Evolutionary conservation across 2,888 invertebrate genomes (phyloP).

Genomic region (Craniophora ligustri): DNA sequence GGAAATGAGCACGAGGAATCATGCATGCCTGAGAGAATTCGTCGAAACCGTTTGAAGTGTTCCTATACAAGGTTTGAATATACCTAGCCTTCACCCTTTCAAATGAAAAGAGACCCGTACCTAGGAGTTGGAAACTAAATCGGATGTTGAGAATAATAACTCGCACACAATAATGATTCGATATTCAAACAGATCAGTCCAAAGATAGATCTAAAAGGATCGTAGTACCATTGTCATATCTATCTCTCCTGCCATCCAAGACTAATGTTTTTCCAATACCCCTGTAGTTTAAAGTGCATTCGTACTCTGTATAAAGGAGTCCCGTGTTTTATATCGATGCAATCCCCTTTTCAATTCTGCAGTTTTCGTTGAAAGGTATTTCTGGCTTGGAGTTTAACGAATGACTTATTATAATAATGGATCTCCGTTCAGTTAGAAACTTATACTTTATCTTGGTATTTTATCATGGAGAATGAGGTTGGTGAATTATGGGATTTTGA

Average conservation of each 20-base stretch:
- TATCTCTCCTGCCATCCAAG: conserved; percentile 71
- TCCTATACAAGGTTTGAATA: too few species aligned
- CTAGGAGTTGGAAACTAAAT: too few species aligned
- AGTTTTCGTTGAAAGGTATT: conserved; percentile 18
- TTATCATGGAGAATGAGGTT: not conserved
- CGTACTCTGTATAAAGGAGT: conserved; percentile 55
- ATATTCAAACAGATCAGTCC: too few species aligned
- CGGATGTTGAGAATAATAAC: too few species aligned
- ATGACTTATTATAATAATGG: conserved; percentile 31
- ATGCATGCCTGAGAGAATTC: too few species aligned
- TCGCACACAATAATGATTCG: too few species aligned
- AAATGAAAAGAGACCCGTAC: too few species aligned
- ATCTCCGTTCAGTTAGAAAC: conserved; percentile 9
- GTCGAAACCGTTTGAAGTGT: too few species aligned
- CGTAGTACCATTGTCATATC: conserved; percentile 64
- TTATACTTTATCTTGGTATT: conserved; percentile 1
- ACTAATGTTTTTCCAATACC: conserved; percentile 84
- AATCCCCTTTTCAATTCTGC: conserved; percentile 20
- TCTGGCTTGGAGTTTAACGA: conserved; percentile 14
- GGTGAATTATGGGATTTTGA: not conserved
- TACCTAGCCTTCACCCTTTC: too few species aligned
- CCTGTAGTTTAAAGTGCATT: conserved; percentile 76
- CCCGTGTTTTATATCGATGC: conserved; percentile 56
- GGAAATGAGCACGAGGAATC: too few species aligned
- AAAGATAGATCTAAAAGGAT: conserved; percentile 54